Conservation (phyloP, 1,140 invertebrate species). For the fruit fly (Drosophila melanogaster) region Release_6_plus_ISO1_MT NC_004354.4:4039501-4040000, state of each 20-base stretch:
- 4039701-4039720: neutral
- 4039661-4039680: conserved; percentile 83
- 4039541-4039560: conserved; percentile 66
- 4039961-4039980: conserved; percentile 15
- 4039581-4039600: neutral
- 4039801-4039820: conserved; percentile 1
- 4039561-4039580: conserved; percentile 1
- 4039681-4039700: conserved; percentile 63
- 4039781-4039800: conserved; percentile 12
- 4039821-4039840: neutral
- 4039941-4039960: conserved; percentile 29
- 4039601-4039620: neutral
- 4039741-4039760: neutral
- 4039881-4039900: neutral
- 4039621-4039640: neutral
- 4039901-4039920: neutral
- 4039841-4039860: neutral
- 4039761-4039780: neutral
- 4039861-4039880: neutral
- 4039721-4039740: neutral
- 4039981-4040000: neutral
- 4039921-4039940: neutral
- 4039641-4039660: conserved; percentile 78
- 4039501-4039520: conserved; percentile 82
- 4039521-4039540: conserved; percentile 82